Conservation (phyloP, 2,797 vertebrate species). For the Sebastes miniatus region DNA sequence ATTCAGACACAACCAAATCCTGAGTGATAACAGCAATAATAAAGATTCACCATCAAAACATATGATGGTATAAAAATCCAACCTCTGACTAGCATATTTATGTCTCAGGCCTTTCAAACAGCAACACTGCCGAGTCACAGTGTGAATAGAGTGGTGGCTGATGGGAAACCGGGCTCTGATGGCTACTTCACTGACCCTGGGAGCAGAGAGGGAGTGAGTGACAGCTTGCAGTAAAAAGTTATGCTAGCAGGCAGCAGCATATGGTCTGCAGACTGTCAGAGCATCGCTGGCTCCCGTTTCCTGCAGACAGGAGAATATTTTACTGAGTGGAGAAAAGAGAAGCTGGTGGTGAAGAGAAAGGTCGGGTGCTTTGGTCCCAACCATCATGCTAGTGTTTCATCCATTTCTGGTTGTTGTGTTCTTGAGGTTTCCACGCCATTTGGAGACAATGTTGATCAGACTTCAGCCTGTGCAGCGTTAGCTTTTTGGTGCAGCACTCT, state of each 20-base stretch:
- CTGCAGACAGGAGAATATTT: slow-evolving; percentile 27
- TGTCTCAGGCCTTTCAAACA: neutral
- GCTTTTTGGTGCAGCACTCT: neutral
- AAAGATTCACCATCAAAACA: neutral
- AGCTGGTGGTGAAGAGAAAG: neutral
- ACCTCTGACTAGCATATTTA: neutral
- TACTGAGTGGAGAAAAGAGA: slow-evolving; percentile 3
- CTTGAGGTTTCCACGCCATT: neutral
- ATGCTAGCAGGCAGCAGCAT: slow-evolving; percentile 30
- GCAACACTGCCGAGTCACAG: slow-evolving; percentile 19
- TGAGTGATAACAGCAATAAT: neutral
- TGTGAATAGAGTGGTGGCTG: slow-evolving; percentile 58
- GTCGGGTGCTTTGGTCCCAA: neutral
- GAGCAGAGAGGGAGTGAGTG: slow-evolving; percentile 48
- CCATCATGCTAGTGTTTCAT: neutral
- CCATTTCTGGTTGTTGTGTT: neutral
- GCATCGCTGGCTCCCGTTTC: slow-evolving; percentile 17
- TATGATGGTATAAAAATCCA: neutral
- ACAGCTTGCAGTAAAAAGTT: slow-evolving; percentile 67
- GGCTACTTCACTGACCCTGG: slow-evolving; percentile 55
- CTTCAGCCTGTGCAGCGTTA: neutral
- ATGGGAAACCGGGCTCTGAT: slow-evolving; percentile 48
- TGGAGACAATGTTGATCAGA: neutral
- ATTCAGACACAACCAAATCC: neutral
- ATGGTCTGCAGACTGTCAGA: slow-evolving; percentile 58